phyloP scores from a whole-genome alignment of 2,113 vertebrate species.

The Dendrocopos noguchii region DNA sequence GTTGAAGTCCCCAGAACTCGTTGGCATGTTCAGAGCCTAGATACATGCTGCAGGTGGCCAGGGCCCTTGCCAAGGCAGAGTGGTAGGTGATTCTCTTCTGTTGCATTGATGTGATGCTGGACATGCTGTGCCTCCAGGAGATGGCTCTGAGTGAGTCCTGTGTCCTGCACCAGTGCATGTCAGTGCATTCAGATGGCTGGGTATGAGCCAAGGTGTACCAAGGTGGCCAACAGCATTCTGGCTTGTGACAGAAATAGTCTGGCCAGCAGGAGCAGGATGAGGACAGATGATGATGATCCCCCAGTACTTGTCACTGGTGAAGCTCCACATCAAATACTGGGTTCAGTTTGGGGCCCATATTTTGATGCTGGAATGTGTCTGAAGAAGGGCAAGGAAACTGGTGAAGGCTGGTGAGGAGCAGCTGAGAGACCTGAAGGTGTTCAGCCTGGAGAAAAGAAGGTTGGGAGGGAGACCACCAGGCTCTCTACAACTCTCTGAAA shows the following conservation, averaged over 20 bases:
- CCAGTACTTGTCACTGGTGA: not conserved
- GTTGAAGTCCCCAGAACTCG: not conserved
- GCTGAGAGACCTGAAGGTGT: no score
- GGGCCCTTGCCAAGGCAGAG: not conserved
- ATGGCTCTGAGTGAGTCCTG: not conserved
- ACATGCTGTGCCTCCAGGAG: not conserved
- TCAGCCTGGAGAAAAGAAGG: no score
- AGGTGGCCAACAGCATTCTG: not conserved
- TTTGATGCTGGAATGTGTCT: no score
- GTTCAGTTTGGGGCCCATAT: no score
- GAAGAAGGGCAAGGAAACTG: no score
- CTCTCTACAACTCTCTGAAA: no score
- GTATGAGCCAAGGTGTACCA: not conserved
- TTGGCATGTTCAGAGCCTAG: not conserved
- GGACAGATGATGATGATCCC: not conserved
- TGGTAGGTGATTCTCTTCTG: not conserved
- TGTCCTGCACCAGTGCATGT: not conserved
- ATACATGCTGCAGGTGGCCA: rapidly evolving
- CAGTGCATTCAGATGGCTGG: not conserved
- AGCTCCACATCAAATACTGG: no score
- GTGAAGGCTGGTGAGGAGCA: no score
- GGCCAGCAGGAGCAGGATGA: not conserved
- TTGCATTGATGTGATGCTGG: not conserved
- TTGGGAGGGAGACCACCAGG: no score
- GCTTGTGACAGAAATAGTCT: not conserved